Evolutionary conservation across 2,797 vertebrate species (phyloP).

Genomic region (Caiman crocodilus): DNA sequence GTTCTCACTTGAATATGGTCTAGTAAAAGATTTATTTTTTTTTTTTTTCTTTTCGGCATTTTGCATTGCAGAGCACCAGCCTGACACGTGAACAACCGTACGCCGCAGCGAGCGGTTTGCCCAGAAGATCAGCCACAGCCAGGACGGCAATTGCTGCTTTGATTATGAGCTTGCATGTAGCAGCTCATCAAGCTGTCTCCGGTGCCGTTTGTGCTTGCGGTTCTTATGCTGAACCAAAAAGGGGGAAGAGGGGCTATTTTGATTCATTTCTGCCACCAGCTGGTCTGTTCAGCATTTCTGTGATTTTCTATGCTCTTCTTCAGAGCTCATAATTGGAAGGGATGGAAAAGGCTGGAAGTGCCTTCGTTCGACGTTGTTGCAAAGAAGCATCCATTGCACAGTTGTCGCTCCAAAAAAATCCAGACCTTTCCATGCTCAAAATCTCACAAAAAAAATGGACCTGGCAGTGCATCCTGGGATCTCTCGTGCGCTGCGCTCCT

Average conservation of each 20-base stretch:
- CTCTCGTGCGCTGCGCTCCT: conserved; percentile 16
- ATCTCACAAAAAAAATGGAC: neutral
- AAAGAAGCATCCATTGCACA: neutral
- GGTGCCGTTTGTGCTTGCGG: neutral
- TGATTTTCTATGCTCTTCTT: neutral
- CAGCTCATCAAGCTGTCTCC: neutral
- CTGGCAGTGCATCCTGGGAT: neutral
- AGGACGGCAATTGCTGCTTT: neutral
- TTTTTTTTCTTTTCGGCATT: neutral
- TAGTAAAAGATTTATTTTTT: neutral
- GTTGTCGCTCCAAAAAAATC: neutral
- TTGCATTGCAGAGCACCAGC: neutral
- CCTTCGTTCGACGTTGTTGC: neutral
- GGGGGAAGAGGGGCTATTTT: accelerated
- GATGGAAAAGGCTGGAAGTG: accelerated
- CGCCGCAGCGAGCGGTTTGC: accelerated
- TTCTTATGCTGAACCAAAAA: neutral
- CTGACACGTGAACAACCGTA: neutral
- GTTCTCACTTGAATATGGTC: conserved; percentile 43
- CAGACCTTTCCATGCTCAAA: neutral
- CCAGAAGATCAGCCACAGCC: accelerated
- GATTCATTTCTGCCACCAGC: neutral
- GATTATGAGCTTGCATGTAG: neutral
- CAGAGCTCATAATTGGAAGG: neutral
- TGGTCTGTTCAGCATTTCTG: neutral